These are phyloP conservation scores for Rotaria sp. DNA, from an alignment of 2,888 invertebrate species.

Conservation along the genomic window DNA sequence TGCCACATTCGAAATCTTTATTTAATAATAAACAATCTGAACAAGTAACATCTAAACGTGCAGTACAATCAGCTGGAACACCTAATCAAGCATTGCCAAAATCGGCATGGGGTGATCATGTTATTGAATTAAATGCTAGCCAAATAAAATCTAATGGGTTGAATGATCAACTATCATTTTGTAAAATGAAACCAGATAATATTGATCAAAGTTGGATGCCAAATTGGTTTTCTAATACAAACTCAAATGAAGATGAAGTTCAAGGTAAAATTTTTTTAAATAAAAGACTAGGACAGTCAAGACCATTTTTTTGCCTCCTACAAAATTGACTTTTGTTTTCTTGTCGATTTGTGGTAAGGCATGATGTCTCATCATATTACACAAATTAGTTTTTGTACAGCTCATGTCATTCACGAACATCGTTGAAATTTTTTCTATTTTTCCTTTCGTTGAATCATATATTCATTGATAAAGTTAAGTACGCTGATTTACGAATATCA, in stretches of 20 bases:
- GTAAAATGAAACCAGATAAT: not conserved
- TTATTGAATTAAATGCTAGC: not conserved
- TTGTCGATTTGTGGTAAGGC: too few species aligned
- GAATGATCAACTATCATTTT: not conserved
- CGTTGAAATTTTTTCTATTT: too few species aligned
- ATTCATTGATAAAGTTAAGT: too few species aligned
- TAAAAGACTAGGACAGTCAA: too few species aligned
- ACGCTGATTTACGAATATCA: too few species aligned
- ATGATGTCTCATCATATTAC: too few species aligned
- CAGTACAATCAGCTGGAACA: not conserved
- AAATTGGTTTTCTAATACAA: not conserved
- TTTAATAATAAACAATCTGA: not conserved
- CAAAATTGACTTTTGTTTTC: too few species aligned
- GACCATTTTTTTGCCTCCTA: too few species aligned
- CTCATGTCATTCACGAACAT: too few species aligned
- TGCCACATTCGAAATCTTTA: conserved; percentile 1
- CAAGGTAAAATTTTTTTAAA: not conserved
- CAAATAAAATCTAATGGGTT: not conserved
- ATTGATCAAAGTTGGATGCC: conserved; percentile 19
- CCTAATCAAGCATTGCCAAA: not conserved
- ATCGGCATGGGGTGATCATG: not conserved
- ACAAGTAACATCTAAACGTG: not conserved
- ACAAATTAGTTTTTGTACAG: too few species aligned
- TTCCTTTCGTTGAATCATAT: too few species aligned
- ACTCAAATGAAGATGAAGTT: not conserved